phyloP scores from a whole-genome alignment of 2,888 invertebrate species.

The Lasioglossum oenotherae region DNA sequence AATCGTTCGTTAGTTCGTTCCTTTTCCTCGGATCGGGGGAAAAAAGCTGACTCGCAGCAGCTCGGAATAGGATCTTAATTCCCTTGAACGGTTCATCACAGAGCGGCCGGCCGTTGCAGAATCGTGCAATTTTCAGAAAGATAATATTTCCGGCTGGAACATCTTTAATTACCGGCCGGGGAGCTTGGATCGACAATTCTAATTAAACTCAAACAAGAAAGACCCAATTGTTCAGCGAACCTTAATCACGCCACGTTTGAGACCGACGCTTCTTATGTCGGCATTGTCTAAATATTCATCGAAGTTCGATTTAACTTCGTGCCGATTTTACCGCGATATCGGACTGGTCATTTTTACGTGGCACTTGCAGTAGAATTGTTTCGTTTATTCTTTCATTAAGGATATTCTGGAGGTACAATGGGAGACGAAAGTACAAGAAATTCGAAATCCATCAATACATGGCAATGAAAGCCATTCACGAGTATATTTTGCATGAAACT shows the following conservation, averaged over 20 bases:
- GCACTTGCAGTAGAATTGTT: too few species aligned
- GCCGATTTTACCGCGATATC: not conserved
- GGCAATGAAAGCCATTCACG: too few species aligned
- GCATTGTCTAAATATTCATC: not conserved
- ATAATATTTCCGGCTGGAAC: constrained; percentile 26
- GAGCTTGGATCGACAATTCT: constrained; percentile 15
- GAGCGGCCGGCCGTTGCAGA: not conserved
- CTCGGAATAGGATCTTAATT: not conserved
- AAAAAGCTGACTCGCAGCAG: constrained; percentile 31
- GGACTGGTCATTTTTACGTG: not conserved
- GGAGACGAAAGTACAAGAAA: too few species aligned
- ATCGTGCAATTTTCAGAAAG: constrained; percentile 20
- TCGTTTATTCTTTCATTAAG: too few species aligned
- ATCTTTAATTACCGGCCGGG: constrained; percentile 19
- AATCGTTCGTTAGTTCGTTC: constrained; percentile 8
- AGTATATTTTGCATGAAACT: too few species aligned
- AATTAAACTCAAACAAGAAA: constrained; percentile 38
- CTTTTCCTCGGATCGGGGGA: not conserved
- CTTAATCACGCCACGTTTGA: constrained; percentile 3
- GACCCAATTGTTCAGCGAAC: constrained; percentile 9
- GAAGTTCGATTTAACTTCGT: not conserved
- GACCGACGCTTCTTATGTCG: not conserved
- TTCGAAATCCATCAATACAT: too few species aligned
- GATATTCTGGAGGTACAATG: too few species aligned
- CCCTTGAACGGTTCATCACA: not conserved